Evolutionary conservation across 2,888 invertebrate genomes (phyloP), one percentile per base, ranked within the genome.

Genomic region (Ceramica pisi): DNA sequence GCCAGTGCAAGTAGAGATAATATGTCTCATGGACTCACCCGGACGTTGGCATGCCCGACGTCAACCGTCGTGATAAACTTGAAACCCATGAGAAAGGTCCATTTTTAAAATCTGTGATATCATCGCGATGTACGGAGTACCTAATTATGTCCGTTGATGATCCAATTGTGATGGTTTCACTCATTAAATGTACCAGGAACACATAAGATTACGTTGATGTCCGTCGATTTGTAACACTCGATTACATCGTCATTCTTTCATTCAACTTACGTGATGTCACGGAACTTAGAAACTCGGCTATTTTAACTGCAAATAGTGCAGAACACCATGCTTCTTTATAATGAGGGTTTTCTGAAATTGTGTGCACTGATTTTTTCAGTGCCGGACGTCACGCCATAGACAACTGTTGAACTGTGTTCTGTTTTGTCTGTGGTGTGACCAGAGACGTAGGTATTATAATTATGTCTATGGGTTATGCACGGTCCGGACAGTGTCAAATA

Each of bases 141-240:
- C n/a, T n/a, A 21, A n/a, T 48, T 10, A 31, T 31, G 38, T 67
- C 26, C 16, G 14, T 31, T 38, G 67, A 60, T 46, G 23, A 41
- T 72, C 50, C 59, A 76, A 53, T 69, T 63, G 70, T 70, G 26
- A 67, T 63, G 46, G 62, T 82, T 75, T 80, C 80, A 53, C 80
- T 83, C 67, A 83, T 81, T 71, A 80, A 44, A 57, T 57, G 60
- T 64, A 81, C 81, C 69, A 83, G 75, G 81, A 80, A 83, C 81
- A 67, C 74, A 80, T 63, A 21, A 31, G 55, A 72, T 81, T 83
- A 70, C 69, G 67, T 71, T 51, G 50, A 31, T 80, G 81, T 65
- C 81, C 83, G 81, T 51, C 48, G 63, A 83, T 81, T 83, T 75
- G 83, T 68, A 83, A 83, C 81, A 83, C 61, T 66, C 81, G 71